Percentiles rank a stretch among this genome's conserved stretches.
Conservation (phyloP, 2,113 vertebrate genomes). For the Microcebus lehilahytsara region DNA sequence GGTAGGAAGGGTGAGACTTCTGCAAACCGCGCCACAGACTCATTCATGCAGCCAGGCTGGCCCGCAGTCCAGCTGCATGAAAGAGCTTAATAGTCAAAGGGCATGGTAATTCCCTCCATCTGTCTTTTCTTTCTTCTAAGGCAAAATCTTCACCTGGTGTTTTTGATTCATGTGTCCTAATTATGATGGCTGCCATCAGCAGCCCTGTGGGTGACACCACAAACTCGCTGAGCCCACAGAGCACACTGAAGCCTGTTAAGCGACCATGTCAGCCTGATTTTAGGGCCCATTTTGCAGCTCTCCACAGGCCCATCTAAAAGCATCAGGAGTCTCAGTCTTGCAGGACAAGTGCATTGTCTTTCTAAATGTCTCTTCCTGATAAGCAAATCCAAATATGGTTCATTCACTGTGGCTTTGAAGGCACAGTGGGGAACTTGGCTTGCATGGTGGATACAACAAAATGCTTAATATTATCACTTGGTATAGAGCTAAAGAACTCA, state of each 20-base stretch:
- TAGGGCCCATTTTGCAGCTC: constrained; percentile 87
- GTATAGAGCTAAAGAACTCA: constrained; percentile 84
- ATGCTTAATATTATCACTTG: constrained; percentile 87
- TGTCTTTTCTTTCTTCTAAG: constrained; percentile 85
- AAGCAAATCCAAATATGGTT: constrained; percentile 88
- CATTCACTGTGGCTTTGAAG: constrained; percentile 88
- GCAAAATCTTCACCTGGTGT: constrained; percentile 88
- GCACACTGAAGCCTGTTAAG: constrained; percentile 87
- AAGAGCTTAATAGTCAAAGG: constrained; percentile 85
- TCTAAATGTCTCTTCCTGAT: constrained; percentile 88
- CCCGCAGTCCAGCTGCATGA: constrained; percentile 60
- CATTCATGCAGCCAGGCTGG: constrained; percentile 75
- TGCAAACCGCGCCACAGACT: constrained; percentile 69
- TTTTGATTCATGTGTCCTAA: constrained; percentile 87
- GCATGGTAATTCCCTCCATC: constrained; percentile 87
- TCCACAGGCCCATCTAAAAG: constrained; percentile 86
- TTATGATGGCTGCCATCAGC: constrained; percentile 87
- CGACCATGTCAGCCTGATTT: constrained; percentile 90
- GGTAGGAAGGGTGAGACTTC: constrained; percentile 78
- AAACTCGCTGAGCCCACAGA: constrained; percentile 82
- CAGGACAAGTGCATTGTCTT: constrained; percentile 88
- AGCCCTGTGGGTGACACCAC: constrained; percentile 86
- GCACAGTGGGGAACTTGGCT: constrained; percentile 87
- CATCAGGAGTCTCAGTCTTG: constrained; percentile 85
- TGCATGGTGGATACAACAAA: constrained; percentile 85